phyloP scores from a whole-genome alignment of 2,113 vertebrate genomes.

The Pollachius pollachius region DNA sequence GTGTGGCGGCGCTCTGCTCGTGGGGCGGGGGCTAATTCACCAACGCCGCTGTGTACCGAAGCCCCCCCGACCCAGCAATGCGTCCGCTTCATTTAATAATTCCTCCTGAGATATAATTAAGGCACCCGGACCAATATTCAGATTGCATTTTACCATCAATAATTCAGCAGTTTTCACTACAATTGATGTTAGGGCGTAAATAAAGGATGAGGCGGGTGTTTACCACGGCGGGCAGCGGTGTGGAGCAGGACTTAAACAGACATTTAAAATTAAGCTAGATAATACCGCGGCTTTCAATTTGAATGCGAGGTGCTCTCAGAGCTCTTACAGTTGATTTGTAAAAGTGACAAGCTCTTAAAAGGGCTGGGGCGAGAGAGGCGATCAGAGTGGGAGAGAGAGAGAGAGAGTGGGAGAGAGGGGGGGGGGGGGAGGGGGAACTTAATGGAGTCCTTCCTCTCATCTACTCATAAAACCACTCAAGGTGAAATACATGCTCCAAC shows the following conservation, averaged over 20 bases:
- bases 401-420: background rate
- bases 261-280: slow-evolving; percentile 79
- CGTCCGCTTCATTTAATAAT: slow-evolving; percentile 72
- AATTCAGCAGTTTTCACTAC: slow-evolving; percentile 81
- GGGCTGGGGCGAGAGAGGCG: slow-evolving; percentile 47
- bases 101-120: slow-evolving; percentile 77
- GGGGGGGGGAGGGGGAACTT: slow-evolving; percentile 31
- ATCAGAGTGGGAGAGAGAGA: too few species aligned
- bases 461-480: slow-evolving; percentile 68
- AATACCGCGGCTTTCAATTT: slow-evolving; percentile 79
- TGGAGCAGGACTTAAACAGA: slow-evolving; percentile 72
- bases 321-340: slow-evolving; percentile 71
- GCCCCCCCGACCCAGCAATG: too few species aligned
- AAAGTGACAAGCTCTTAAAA: slow-evolving; percentile 77
- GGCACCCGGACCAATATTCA: slow-evolving; percentile 76
- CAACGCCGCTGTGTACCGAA: too few species aligned
- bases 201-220: slow-evolving; percentile 79
- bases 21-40: too few species aligned
- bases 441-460: slow-evolving; percentile 69
- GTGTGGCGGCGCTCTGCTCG: too few species aligned
- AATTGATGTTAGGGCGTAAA: slow-evolving; percentile 79
- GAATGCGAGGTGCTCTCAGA: slow-evolving; percentile 69
- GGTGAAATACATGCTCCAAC: slow-evolving; percentile 73
- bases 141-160: slow-evolving; percentile 83
- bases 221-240: slow-evolving; percentile 55